These are phyloP conservation scores for Nyctalus aviator DNA, from an alignment of 2,797 vertebrate genomes.

Conservation along the genomic window DNA sequence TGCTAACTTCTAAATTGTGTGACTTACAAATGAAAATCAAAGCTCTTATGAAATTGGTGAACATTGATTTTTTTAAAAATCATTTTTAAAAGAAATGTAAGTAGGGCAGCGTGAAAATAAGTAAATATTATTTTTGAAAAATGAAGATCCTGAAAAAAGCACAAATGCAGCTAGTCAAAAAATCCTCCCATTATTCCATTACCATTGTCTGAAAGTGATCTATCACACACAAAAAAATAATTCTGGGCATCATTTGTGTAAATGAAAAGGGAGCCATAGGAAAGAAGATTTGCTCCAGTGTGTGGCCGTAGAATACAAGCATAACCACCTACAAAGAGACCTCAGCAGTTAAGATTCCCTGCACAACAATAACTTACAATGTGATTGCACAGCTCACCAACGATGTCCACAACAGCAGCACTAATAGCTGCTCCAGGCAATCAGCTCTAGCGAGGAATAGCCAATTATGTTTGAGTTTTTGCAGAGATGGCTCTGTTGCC, in stretches of 20 bases:
- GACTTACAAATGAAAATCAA: not conserved
- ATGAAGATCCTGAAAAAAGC: not conserved
- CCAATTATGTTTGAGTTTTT: conserved; percentile 25
- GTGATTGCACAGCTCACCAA: conserved; percentile 8
- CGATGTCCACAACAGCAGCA: conserved; percentile 7
- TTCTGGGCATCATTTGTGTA: conserved; percentile 23
- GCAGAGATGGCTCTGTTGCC: not conserved
- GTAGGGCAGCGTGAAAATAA: not conserved
- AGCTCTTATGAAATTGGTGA: not conserved
- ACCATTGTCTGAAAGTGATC: not conserved
- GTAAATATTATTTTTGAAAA: not conserved
- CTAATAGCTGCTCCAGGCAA: conserved; percentile 50
- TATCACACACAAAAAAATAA: not conserved
- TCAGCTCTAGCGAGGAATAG: not conserved
- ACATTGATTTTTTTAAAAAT: not conserved
- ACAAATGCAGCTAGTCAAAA: not conserved
- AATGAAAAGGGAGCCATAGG: conserved; percentile 28
- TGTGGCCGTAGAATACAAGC: not conserved
- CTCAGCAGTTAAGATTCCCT: not conserved
- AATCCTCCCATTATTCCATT: not conserved
- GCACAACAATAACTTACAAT: not conserved
- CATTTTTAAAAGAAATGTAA: conserved; percentile 22
- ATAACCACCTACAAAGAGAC: conserved; percentile 27
- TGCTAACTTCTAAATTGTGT: not conserved
- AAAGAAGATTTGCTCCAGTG: not conserved